Base-by-base conservation (phyloP, 2,888 invertebrate species). In the Polyploca ridens region DNA sequence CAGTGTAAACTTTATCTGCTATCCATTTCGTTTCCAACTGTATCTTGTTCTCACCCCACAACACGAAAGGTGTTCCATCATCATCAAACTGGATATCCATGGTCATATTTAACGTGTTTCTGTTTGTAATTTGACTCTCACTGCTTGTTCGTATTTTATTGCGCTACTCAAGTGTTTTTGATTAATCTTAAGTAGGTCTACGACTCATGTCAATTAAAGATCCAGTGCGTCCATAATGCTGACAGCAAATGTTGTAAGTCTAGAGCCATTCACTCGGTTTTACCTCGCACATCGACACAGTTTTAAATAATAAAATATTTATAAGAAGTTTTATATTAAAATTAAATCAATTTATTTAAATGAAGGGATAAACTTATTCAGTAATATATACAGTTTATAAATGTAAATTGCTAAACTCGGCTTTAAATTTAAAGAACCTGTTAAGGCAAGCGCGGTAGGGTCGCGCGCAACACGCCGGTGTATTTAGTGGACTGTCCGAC, bases 11-110 rank as follows among this genome's bases (percentile, higher is more conserved):
- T 41, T 95, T 94, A 58, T 95, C 95, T 0, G 89, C 89, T 10
- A 95, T 83, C 0, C 95, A 95, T 33, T 94, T 94, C 27, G 95
- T 91, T 73, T 97, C 97, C 70, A 97, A 86, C 66, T 94, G 91
- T 62, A 97, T 94, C 65, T 89, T 90, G 33, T 92, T 90, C 33
- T 92, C 89, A 11, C 96, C 97, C 82, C 97, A 89, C 83, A 95
- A 94, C 44, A 96, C 94, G 81, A 91, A 96, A 1, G 96, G 96
- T 33, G 94, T 79, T 19, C 95, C 94, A 70, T 96, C 94, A 49
- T 89, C 88, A 73, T 95, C 95, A 64, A 88, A 91, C 75, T 94
- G 87, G 63, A 95, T 70, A 67, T 90, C 89, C 94, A 94, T 93
- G 67, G 72, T 85, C 5, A 8, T 10, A 11, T 38, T 8, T 8